Evolutionary conservation across 2,797 vertebrate species (phyloP), one percentile per base, ranked within the genome.

Genomic region (Gymnodraco acuticeps): DNA sequence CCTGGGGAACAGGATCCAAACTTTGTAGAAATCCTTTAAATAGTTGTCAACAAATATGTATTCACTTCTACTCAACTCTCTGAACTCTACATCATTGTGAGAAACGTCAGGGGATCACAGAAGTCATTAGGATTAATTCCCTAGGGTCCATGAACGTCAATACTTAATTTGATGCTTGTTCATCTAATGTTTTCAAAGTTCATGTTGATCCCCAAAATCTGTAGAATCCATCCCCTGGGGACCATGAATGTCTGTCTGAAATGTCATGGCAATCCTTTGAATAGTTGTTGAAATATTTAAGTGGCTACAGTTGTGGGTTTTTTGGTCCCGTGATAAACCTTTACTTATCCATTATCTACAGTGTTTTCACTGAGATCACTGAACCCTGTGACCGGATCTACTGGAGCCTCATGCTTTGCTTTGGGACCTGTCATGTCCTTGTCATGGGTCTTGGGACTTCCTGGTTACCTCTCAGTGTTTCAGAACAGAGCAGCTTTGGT

Each of bases 371-470:
- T 11, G 63, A 20, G 38, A 43, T 15, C 41, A 8, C 0, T 27
- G 23, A 27, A 10, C 23, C 5, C 14, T 17, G 1, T 5, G 8
- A 43, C 62, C 16, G 9, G 6, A 17, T 10, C 3, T 3, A 0
- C 23, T 1, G 27, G 5, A 2, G 16, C 19, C 43, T 47, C 31
- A 5, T 4, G 19, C 38, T 52, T 45, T 46, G 50, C 23, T 71
- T 31, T n/a, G 2, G 42, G 58, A 51, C 1, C 42, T 9, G 19
- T 66, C 31, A 0, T 56, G 3, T 60, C 59, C 41, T 67, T 13
- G 27, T 53, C 59, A 0, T 11, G 43, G 46, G 38, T 80, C 43
- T 66, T 42, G 38, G 15, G 31, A 45, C 31, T 72, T 64, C 48
- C 19, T 33, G 60, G 54, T 63, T 61, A 1, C 43, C 12, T 60